Evolutionary conservation across 2,797 vertebrate species (phyloP), one percentile per base, ranked within the genome.

Genomic region (Falco rusticolus): DNA sequence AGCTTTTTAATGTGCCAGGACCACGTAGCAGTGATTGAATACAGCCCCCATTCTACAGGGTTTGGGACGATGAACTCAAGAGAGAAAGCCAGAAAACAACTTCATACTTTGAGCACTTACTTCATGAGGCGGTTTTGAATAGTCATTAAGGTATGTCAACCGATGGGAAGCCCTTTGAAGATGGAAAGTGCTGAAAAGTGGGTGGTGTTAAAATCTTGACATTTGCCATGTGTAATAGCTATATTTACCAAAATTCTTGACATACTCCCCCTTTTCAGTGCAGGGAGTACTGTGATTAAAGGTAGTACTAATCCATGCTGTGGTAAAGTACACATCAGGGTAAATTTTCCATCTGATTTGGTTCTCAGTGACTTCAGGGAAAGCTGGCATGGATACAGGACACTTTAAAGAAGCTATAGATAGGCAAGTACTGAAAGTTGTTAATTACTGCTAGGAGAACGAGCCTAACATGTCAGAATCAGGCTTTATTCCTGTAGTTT

Each of bases 271-370:
- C 17, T 87, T 90, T 76, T 75, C 68, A 82, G 51, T 45, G 64
- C 64, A 79, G 48, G 54, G 74, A 61, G 70, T 70, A 26, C 64
- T 70, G 51, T 81, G 37, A 82, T 69, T 93, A 89, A 94, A 92
- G 53, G 81, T 68, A 51, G 29, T 54, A 14, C 81, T 51, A 60
- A 65, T 85, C 78, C 43, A 1, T 71, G 81, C 29, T 65, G 53
- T 31, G 53, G 75, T 68, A 76, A 89, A 91, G 47, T 54, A 87
- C 50, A 82, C 56, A 75, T 54, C 45, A 76, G 72, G 39, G 72
- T 82, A 68, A 29, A 65, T 93, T 95, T 96, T 89, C 89, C 84
- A 61, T 83, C 75, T 93, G 89, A 81, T 85, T 79, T 85, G n/a
- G 60, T 83, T 92, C 82, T 83, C 2, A 1, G 29, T 65, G 87